Evolutionary conservation across 1,140 invertebrate genomes (phyloP).

Genomic region (Antheraea pernyi): DNA sequence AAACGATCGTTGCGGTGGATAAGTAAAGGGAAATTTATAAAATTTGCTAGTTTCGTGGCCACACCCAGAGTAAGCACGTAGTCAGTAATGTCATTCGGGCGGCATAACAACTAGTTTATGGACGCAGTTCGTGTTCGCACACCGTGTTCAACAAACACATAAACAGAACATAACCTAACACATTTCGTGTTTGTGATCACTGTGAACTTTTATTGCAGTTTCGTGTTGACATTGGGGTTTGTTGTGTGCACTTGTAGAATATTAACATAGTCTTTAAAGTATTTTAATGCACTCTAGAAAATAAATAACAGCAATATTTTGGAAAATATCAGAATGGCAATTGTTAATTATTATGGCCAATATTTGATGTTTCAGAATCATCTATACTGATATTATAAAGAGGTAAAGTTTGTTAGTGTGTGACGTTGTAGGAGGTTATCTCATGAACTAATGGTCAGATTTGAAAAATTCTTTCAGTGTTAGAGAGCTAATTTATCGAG

Average conservation of each 20-base stretch:
- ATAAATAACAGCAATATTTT: too few relatives aligned
- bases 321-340: too few relatives aligned
- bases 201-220: neutral
- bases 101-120: constrained; percentile 64
- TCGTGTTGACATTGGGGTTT: neutral
- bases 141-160: constrained; percentile 12
- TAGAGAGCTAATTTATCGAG: too few relatives aligned
- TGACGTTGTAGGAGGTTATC: too few relatives aligned
- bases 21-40: constrained; percentile 2
- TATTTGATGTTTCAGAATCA: too few relatives aligned
- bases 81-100: constrained; percentile 65
- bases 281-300: too few relatives aligned
- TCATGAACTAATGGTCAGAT: too few relatives aligned
- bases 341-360: too few relatives aligned
- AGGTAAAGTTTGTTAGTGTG: too few relatives aligned
- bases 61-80: constrained; percentile 43
- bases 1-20: neutral
- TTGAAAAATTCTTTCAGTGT: too few relatives aligned
- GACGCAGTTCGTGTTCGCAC: constrained; percentile 40
- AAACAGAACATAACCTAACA: constrained; percentile 3
- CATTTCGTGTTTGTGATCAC: neutral
- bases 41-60: constrained; percentile 28
- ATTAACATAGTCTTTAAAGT: neutral
- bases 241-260: neutral
- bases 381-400: too few relatives aligned